Evolutionary conservation across 2,113 vertebrate species (phyloP).

Genomic region (Calyptomena viridis): DNA sequence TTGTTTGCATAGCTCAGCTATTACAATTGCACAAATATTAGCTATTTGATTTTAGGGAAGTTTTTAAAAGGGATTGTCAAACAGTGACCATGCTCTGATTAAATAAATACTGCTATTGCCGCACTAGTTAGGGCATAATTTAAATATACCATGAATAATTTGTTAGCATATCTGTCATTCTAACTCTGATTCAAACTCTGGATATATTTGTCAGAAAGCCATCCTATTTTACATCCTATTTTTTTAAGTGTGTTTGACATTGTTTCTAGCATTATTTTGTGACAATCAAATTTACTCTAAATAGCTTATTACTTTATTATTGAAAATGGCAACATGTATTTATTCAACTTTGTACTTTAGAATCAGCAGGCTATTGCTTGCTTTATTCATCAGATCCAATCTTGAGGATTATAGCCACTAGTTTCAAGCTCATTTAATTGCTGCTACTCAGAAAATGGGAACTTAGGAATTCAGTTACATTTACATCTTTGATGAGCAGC

Average conservation of each 20-base stretch:
- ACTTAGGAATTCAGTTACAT: conserved; percentile 49
- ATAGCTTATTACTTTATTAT: conserved; percentile 72
- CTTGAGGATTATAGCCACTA: conserved; percentile 65
- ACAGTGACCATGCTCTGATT: conserved; percentile 64
- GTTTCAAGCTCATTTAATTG: conserved; percentile 71
- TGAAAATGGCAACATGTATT: conserved; percentile 64
- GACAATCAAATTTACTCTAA: conserved; percentile 64
- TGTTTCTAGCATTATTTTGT: conserved; percentile 66
- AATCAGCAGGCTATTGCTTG: conserved; percentile 68
- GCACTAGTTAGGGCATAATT: conserved; percentile 48
- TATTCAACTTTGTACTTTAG: conserved; percentile 73
- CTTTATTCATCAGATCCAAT: conserved; percentile 71
- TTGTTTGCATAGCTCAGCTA: conserved; percentile 38
- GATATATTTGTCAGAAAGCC: conserved; percentile 30
- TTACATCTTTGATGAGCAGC: conserved; percentile 56
- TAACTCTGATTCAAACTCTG: conserved; percentile 41
- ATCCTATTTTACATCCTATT: conserved; percentile 53
- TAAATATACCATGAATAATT: conserved; percentile 67
- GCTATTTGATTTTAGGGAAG: conserved; percentile 40
- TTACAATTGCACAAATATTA: conserved; percentile 52
- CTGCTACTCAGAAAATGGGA: conserved; percentile 51
- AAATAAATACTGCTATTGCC: conserved; percentile 56
- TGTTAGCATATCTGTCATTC: conserved; percentile 42
- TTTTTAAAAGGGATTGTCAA: conserved; percentile 70
- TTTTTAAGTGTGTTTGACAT: conserved; percentile 53